Percentiles rank a stretch among this genome's conserved stretches.
These are phyloP conservation scores for Phaethornis superciliosus DNA, from an alignment of 2,113 vertebrate species.

Conservation along the genomic window DNA sequence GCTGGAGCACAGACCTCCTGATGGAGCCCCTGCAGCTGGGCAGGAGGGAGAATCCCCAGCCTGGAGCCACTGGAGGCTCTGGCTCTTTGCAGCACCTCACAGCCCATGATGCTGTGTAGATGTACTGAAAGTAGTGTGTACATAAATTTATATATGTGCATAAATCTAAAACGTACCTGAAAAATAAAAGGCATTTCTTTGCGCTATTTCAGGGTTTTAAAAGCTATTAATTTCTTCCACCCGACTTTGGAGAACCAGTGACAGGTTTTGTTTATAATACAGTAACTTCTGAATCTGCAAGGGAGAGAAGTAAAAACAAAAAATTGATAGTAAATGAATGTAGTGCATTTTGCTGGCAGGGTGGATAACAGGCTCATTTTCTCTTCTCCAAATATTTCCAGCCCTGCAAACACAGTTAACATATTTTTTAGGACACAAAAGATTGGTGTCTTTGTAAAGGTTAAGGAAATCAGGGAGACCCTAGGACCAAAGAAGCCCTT, in stretches of 20 bases:
- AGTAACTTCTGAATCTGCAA: not conserved
- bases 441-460: not conserved
- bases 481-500: not conserved
- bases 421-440: not conserved
- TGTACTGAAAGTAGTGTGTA: not conserved
- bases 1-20: not conserved
- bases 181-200: not conserved
- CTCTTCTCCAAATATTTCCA: not conserved
- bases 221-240: not conserved
- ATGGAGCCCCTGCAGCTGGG: accelerated
- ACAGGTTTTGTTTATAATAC: not conserved
- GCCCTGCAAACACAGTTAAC: not conserved
- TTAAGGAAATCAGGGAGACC: not conserved
- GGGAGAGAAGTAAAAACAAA: not conserved
- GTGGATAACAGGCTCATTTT: not conserved
- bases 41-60: not conserved
- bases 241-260: not conserved
- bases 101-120: accelerated
- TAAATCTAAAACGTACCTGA: not conserved
- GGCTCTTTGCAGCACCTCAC: not conserved
- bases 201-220: not conserved
- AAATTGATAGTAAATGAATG: not conserved
- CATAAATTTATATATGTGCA: accelerated
- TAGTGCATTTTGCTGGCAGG: not conserved
- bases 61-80: accelerated